Conservation (phyloP, 35 echinoderm and acorn worm species). For the Holothuria glaberrima region DNA sequence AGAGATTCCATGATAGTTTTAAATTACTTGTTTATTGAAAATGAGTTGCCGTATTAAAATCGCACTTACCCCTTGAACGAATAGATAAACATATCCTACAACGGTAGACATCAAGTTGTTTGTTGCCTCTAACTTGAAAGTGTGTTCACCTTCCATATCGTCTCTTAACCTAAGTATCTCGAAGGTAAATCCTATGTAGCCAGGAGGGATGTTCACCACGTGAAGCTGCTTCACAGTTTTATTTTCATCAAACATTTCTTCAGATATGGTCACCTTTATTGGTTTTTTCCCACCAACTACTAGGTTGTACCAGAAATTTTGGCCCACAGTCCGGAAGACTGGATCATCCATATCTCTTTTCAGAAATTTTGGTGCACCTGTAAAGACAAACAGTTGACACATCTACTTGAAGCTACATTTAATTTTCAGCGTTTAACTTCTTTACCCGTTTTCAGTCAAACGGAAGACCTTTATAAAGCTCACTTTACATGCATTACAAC, state of each 20-base stretch:
- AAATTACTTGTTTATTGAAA: no score
- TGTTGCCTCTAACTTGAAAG: neutral
- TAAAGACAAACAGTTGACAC: neutral
- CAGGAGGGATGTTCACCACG: neutral
- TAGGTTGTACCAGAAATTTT: neutral
- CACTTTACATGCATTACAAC: no score
- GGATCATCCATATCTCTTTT: neutral
- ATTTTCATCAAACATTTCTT: neutral
- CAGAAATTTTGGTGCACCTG: neutral
- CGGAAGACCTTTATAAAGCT: no score
- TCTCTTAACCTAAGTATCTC: neutral
- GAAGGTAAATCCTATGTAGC: neutral
- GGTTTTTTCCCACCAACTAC: neutral
- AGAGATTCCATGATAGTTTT: no score
- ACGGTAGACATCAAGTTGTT: neutral
- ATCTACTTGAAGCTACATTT: no score
- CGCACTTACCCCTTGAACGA: slow-evolving; percentile 6
- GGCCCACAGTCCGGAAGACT: neutral
- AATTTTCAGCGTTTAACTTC: no score
- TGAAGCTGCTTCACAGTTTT: neutral
- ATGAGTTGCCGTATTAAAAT: no score
- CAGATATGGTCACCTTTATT: slow-evolving; percentile 2
- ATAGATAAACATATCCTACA: neutral
- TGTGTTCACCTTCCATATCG: neutral
- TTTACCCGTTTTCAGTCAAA: no score